These are phyloP conservation scores for Zapornia atra DNA, from an alignment of 2,113 vertebrate species.

Conservation along the genomic window DNA sequence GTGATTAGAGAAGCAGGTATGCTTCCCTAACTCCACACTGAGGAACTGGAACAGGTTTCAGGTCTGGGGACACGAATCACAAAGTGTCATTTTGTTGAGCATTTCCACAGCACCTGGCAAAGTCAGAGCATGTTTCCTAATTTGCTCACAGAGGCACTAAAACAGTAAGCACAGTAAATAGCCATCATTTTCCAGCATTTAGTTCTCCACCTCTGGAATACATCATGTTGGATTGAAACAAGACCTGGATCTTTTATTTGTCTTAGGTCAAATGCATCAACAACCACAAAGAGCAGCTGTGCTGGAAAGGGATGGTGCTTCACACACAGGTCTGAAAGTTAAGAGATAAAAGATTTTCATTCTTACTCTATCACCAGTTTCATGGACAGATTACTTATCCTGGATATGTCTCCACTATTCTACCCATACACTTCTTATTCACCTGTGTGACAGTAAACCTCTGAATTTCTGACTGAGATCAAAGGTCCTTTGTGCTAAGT, in stretches of 20 bases:
- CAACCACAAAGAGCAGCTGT: background rate
- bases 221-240: background rate
- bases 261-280: background rate
- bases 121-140: background rate
- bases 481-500: constrained; percentile 20
- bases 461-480: background rate
- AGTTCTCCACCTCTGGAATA: background rate
- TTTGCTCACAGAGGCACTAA: background rate
- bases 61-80: background rate
- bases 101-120: background rate
- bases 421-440: background rate
- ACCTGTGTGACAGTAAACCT: background rate
- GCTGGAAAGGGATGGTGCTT: background rate
- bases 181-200: background rate
- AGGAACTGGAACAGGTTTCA: background rate
- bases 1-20: background rate
- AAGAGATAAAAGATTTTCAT: no score
- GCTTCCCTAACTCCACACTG: background rate
- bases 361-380: background rate
- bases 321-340: background rate
- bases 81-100: background rate
- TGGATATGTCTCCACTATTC: background rate
- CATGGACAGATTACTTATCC: background rate
- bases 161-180: background rate
- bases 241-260: background rate